Base-by-base conservation (phyloP, 2,888 invertebrate species). In the Phortica okadai region DNA sequence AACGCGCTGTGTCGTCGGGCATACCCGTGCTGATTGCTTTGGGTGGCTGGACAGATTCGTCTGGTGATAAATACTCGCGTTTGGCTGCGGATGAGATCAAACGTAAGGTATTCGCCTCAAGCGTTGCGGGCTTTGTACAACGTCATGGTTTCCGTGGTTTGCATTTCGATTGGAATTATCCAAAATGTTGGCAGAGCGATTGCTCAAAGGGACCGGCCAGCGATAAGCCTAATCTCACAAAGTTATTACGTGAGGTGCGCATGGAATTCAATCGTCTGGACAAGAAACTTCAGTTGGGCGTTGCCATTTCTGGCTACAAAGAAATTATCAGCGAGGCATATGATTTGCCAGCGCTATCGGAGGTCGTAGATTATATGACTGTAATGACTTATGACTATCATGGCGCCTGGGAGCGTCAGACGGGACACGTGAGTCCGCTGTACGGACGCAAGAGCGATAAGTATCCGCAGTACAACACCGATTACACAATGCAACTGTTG, bases 41-140 rank as follows among this genome's bases (percentile, higher is more conserved):
- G 74, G 98, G 98, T n/a, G 98, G 98, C 0, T 98, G 98, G 98
- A 97, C 97, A 0, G 97, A 98, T 90, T 98, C 97, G 0, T 94
- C 95, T 0, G 97, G 96, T 0, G 96, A 96, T 87, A 97, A 97
- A 89, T 97, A 97, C 88, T 96, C 97, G 0, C 93, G 95, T 14
- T 90, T 98, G 42, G 96, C 96, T 0, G 94, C 94, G 62, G 94
- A 94, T 77, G 93, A 93, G 6, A 92, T 93, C 0, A 93, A 94
- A 6, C 93, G 97, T 14, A 92, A 94, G 45, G 94, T 94, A 72
- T 97, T 97, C 86, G 94, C 95, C 2, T 92, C 94, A 1, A 94
- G 94, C 75, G 93, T 94, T 0, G 93, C 96, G 1, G 93, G 94
- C 25, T 97, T 96, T 89, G 90, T 98, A 54, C 93, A 94, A 16